These are phyloP conservation scores for Dasypogon diadema DNA, from an alignment of 2,888 invertebrate genomes.

Conservation along the genomic window DNA sequence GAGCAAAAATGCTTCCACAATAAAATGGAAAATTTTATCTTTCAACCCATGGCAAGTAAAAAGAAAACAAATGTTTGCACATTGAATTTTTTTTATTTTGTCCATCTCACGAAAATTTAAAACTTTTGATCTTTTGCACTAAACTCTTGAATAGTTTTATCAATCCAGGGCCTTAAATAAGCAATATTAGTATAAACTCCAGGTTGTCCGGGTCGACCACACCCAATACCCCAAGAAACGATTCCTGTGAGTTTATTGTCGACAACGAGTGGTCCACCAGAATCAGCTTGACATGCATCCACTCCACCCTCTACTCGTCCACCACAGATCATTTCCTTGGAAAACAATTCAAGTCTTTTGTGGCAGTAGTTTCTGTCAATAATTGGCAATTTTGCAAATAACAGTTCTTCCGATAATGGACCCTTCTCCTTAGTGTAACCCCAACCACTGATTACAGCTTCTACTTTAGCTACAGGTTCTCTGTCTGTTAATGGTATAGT, in stretches of 20 bases:
- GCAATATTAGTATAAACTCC: constrained; percentile 51
- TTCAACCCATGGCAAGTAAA: too few relatives aligned
- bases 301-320: constrained; percentile 68
- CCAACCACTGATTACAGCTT: constrained; percentile 53
- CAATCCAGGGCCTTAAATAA: constrained; percentile 36
- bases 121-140: too few relatives aligned
- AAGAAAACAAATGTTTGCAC: too few relatives aligned
- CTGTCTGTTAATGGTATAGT: constrained; percentile 60
- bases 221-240: constrained; percentile 48
- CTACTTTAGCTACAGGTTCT: constrained; percentile 3
- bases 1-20: too few relatives aligned
- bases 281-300: constrained; percentile 51
- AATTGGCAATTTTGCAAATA: constrained; percentile 6
- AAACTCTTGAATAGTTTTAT: not conserved
- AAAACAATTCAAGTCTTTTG: constrained; percentile 59
- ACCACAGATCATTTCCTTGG: constrained; percentile 71
- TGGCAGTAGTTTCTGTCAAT: constrained; percentile 61
- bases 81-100: too few relatives aligned
- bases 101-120: too few relatives aligned
- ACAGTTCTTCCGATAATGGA: constrained; percentile 3
- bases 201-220: constrained; percentile 23
- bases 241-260: constrained; percentile 37
- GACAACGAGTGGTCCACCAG: constrained; percentile 49
- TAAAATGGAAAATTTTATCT: too few relatives aligned
- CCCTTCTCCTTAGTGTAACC: constrained; percentile 44